Base-by-base conservation (phyloP, 2,888 invertebrate species). In the Auanema freiburgensis region DNA sequence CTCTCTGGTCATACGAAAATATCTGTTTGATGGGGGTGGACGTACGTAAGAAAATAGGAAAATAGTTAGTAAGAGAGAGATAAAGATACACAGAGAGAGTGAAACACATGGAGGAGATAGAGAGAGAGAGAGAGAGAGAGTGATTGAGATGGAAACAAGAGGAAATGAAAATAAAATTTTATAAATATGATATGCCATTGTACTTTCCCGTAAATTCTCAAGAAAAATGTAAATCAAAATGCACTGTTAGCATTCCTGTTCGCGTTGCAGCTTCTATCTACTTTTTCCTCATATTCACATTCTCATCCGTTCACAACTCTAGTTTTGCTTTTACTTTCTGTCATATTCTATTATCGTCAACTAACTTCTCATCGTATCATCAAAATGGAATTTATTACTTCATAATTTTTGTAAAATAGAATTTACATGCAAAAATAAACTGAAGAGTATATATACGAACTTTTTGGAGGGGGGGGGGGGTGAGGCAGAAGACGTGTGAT, bases 11-110 rank as follows among this genome's bases (percentile, higher is more conserved):
- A 33, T 33, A 33, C 12, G 16, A 40, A 56, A 52, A 49, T 18
- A 58, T 42, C 40, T 23, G 23, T 16, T 10, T 12, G 57, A 59
- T 49, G 18, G 40, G 33, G 54, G 25, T 16, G 55, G 55, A 51
- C 18, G 56, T 55, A 52, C 51, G 57, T 52, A 49, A 42, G 25
- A 59, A 44, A 54, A 59, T n/a, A 58, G 56, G 53, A 21, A 42
- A 59, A 43, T 49, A 43, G 25, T 25, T 23, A 55, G 23, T 12
- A 44, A 18, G 23, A 14, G 18, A 42, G 65, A 59, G 51, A 65
- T 60, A 51, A 60, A 52, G 53, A 46, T 57, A 43, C 55, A 59
- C 44, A 33, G 40, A 41, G 40, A 62, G 55, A 14, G 57, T 33
- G 25, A 43, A 46, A 16, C 57, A 23, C n/a, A 42, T 46, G 46